Conservation (phyloP, 2,113 vertebrate species). For the Chaenogobius annularis region DNA sequence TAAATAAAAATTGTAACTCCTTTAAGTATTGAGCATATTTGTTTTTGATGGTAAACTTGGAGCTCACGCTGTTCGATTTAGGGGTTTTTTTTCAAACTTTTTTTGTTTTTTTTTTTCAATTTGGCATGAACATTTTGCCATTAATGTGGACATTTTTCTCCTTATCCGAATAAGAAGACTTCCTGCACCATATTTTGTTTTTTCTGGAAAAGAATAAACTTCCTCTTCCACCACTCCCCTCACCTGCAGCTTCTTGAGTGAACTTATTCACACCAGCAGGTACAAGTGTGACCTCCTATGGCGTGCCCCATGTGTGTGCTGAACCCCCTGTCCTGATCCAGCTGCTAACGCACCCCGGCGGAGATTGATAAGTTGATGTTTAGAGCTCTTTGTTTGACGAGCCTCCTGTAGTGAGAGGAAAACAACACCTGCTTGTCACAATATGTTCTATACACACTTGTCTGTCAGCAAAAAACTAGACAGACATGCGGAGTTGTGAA, state of each 20-base stretch:
- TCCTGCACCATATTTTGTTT: too few species aligned
- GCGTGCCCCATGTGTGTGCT: constrained; percentile 26
- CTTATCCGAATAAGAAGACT: too few species aligned
- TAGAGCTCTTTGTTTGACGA: constrained; percentile 71
- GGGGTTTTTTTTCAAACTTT: too few species aligned
- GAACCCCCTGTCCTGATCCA: constrained; percentile 47
- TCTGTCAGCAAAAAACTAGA: constrained; percentile 1
- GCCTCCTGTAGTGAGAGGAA: constrained; percentile 70
- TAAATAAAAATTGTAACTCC: background rate
- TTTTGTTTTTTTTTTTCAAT: too few species aligned
- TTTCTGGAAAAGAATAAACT: too few species aligned
- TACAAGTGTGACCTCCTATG: constrained; percentile 36
- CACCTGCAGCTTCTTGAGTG: constrained; percentile 26
- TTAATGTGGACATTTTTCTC: too few species aligned
- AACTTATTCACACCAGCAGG: constrained; percentile 40
- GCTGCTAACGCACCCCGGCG: constrained; percentile 53
- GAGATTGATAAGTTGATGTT: constrained; percentile 71
- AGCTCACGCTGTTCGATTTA: too few species aligned
- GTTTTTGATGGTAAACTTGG: background rate
- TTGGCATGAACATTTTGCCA: too few species aligned
- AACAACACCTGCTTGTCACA: constrained; percentile 68
- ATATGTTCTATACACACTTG: constrained; percentile 33
- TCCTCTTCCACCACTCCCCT: constrained; percentile 7
- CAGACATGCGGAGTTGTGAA: background rate
- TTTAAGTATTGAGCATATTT: background rate